These are phyloP conservation scores for Microctenopoma lineatum DNA, from an alignment of 2,797 vertebrate species.

Conservation along the genomic window DNA sequence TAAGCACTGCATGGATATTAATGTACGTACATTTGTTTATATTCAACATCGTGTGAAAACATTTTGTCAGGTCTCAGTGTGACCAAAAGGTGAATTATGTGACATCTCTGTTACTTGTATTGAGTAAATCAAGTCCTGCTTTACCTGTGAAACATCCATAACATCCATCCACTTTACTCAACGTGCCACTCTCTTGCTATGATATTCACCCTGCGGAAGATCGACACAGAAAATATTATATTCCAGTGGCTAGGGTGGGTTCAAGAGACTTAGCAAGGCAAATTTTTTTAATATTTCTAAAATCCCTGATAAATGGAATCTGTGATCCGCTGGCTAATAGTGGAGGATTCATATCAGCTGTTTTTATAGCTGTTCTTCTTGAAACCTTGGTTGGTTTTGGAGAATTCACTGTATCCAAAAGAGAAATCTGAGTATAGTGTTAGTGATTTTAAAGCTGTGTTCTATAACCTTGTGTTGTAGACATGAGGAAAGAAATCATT, in stretches of 20 bases:
- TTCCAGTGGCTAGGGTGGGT: conserved; percentile 27
- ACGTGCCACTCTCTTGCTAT: conserved; percentile 29
- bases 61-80: not conserved
- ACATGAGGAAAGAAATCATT: not conserved
- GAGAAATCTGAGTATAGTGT: conserved; percentile 51
- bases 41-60: conserved; percentile 16
- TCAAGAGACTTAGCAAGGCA: conserved; percentile 45
- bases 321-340: conserved; percentile 61
- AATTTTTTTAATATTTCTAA: conserved; percentile 39
- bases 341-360: conserved; percentile 74
- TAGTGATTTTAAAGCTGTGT: conserved; percentile 21
- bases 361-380: conserved; percentile 82
- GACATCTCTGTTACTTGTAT: conserved; percentile 6
- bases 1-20: no score
- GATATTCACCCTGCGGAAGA: conserved; percentile 62
- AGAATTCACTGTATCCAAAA: conserved; percentile 55
- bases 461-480: not conserved
- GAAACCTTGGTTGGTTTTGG: conserved; percentile 55
- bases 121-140: conserved; percentile 11
- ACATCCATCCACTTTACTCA: not conserved
- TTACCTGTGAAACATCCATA: conserved; percentile 7
- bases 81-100: conserved; percentile 13
- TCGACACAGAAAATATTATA: conserved; percentile 52
- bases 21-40: conserved; percentile 6
- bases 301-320: conserved; percentile 65